phyloP scores from a whole-genome alignment of 2,113 vertebrate species.

The Steatornis caripensis region DNA sequence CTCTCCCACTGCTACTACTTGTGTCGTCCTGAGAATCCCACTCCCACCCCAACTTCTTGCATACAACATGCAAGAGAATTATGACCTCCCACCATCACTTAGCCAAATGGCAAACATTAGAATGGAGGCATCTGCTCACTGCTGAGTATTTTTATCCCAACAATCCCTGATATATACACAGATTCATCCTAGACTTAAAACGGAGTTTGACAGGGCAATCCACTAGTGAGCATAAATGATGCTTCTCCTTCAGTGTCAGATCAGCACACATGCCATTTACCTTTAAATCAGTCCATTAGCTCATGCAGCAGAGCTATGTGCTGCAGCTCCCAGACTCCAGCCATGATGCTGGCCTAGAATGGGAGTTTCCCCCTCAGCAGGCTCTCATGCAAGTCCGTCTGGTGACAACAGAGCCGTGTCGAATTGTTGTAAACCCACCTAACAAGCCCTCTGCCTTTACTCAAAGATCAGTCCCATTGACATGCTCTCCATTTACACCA shows the following conservation, averaged over 20 bases:
- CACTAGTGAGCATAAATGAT: background rate
- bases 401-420: background rate
- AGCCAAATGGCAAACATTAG: background rate
- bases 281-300: background rate
- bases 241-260: background rate
- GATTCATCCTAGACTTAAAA: background rate
- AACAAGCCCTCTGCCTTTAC: background rate
- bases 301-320: background rate
- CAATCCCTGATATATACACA: background rate
- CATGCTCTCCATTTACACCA: background rate
- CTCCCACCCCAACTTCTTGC: background rate
- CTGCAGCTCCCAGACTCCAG: background rate
- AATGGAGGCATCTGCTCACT: background rate
- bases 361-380: background rate
- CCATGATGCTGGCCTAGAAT: background rate
- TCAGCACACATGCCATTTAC: background rate
- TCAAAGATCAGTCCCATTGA: background rate
- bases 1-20: background rate
- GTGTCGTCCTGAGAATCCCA: background rate
- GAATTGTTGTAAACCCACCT: background rate
- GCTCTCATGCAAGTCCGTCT: rapidly evolving
- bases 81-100: background rate
- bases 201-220: background rate
- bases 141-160: background rate
- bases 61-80: background rate